phyloP scores from a whole-genome alignment of 92 coral and sea anemone genomes.

The Paragorgia papillata region DNA sequence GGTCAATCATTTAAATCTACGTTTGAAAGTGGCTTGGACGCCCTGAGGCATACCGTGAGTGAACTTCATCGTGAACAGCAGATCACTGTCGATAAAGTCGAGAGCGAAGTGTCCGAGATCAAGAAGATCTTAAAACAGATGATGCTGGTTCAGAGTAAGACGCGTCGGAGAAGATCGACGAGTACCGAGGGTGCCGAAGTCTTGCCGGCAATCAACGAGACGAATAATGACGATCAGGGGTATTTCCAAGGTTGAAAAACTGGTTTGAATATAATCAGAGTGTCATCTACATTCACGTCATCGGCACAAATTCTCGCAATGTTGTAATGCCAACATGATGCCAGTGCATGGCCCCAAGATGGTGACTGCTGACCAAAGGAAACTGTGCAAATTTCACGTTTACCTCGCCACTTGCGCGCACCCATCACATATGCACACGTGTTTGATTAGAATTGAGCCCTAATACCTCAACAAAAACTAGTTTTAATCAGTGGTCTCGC shows the following conservation, averaged over 20 bases:
- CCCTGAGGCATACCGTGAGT: constrained; percentile 27
- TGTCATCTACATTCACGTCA: neutral
- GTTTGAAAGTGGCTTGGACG: constrained; percentile 22
- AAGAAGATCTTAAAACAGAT: constrained; percentile 11
- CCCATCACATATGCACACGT: no score
- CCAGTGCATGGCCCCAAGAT: neutral
- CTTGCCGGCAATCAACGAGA: constrained; percentile 21
- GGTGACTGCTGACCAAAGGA: no score
- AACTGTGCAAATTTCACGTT: no score
- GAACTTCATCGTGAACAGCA: constrained; percentile 27
- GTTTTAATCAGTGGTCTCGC: no score
- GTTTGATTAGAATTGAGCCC: no score
- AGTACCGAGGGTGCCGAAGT: neutral
- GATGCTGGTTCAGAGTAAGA: neutral
- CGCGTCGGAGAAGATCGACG: constrained; percentile 17
- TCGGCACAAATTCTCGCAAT: neutral
- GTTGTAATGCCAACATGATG: neutral
- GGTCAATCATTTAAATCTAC: constrained; percentile 21
- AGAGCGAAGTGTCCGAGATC: constrained; percentile 14
- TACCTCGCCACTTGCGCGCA: no score
- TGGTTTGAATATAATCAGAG: neutral
- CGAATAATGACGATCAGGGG: neutral
- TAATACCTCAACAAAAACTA: no score
- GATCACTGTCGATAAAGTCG: constrained; percentile 10
- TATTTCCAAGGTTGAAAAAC: neutral